A percentile compares a stretch with the other conserved stretches of the same genome.
These are phyloP conservation scores for Plagodis dolabraria DNA, from an alignment of 2,888 invertebrate species.

Conservation along the genomic window DNA sequence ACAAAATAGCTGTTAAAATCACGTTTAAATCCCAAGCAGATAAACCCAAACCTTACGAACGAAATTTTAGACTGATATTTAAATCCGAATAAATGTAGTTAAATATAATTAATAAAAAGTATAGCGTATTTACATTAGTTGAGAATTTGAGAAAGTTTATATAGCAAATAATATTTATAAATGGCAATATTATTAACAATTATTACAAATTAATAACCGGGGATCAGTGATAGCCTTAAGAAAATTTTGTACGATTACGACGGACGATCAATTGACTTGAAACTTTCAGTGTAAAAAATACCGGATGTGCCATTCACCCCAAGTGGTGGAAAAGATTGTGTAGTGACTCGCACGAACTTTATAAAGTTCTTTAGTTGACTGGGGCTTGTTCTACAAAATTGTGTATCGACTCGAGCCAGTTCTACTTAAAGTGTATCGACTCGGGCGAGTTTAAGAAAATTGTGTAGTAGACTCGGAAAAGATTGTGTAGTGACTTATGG, in stretches of 20 bases:
- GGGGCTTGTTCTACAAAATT: neutral
- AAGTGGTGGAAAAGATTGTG: slow-evolving; percentile 39
- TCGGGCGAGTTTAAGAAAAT: neutral
- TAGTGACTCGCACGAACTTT: slow-evolving; percentile 6
- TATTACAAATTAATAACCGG: slow-evolving; percentile 67
- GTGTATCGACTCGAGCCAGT: neutral
- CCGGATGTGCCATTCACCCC: slow-evolving; percentile 44
- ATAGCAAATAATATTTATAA: slow-evolving; percentile 55
- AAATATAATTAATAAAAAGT: slow-evolving; percentile 47
- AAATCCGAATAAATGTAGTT: slow-evolving; percentile 72
- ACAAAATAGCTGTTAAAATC: slow-evolving; percentile 61
- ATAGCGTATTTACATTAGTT: slow-evolving; percentile 85
- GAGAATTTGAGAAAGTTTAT: slow-evolving; percentile 84
- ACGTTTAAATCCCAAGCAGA: slow-evolving; percentile 71
- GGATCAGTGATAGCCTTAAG: slow-evolving; percentile 81
- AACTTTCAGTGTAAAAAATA: slow-evolving; percentile 60
- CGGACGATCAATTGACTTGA: slow-evolving; percentile 71
- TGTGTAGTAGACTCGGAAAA: slow-evolving; percentile 27
- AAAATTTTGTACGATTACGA: slow-evolving; percentile 58
- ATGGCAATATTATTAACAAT: slow-evolving; percentile 54
- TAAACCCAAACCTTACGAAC: slow-evolving; percentile 79
- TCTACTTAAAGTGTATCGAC: neutral
- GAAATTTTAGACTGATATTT: slow-evolving; percentile 84
- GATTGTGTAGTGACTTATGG: slow-evolving; percentile 28
- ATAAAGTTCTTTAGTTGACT: neutral